phyloP scores from a whole-genome alignment of 2,113 vertebrate species.

The Elephantulus edwardii region DNA sequence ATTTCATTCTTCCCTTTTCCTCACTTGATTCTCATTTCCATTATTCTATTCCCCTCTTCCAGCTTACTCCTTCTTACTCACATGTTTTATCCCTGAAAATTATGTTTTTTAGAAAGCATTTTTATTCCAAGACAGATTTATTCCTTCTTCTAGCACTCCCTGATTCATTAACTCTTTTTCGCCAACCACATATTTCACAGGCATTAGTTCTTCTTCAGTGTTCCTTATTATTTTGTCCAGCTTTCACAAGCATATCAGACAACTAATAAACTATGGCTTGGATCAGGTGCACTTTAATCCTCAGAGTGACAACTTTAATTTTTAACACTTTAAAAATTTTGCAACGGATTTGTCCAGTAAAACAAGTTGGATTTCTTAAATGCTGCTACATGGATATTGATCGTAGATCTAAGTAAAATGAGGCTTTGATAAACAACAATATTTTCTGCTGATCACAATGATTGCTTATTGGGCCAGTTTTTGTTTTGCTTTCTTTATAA shows the following conservation, averaged over 20 bases:
- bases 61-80: too few species aligned
- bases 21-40: too few species aligned
- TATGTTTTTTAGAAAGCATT: too few species aligned
- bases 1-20: too few species aligned
- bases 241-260: neutral
- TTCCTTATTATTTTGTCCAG: neutral
- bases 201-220: neutral
- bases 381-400: neutral
- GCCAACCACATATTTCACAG: neutral
- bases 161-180: neutral
- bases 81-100: too few species aligned
- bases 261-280: neutral
- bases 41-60: too few species aligned
- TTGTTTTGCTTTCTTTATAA: too few species aligned
- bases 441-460: too few species aligned
- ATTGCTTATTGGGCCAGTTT: too few species aligned
- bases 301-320: neutral
- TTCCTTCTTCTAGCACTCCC: neutral
- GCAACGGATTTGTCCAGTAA: neutral
- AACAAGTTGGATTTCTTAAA: neutral
- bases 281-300: neutral
- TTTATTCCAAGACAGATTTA: neutral
- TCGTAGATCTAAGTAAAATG: too few species aligned
- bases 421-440: too few species aligned
- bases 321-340: neutral